These are phyloP conservation scores for Microctonus aethiopoides DNA, from an alignment of 2,888 invertebrate species.

Conservation along the genomic window DNA sequence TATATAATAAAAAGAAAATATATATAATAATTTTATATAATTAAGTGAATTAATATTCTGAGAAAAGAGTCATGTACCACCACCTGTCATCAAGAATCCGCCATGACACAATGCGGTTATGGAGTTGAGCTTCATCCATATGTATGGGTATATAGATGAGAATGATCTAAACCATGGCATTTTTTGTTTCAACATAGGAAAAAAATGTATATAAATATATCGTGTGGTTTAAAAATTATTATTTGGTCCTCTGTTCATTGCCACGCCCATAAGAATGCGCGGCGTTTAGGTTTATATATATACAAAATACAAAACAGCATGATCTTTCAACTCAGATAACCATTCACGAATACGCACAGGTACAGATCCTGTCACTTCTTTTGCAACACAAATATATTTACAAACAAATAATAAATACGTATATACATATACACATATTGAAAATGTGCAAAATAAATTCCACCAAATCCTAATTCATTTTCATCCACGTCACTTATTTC, in stretches of 20 bases:
- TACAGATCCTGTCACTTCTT: background rate
- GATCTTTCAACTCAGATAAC: conserved; percentile 14
- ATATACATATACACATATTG: too few relatives aligned
- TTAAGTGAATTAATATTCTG: conserved; percentile 33
- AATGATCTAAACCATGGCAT: conserved; percentile 22
- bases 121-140: background rate
- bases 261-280: conserved; percentile 20
- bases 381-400: background rate
- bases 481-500: background rate
- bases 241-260: conserved; percentile 34
- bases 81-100: conserved; percentile 50
- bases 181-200: background rate
- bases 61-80: conserved; percentile 49
- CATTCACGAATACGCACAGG: background rate
- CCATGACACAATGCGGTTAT: conserved; percentile 48
- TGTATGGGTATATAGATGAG: background rate
- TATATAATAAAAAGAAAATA: too few relatives aligned
- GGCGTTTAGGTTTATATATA: background rate
- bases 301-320: background rate
- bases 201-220: background rate
- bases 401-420: background rate
- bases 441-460: background rate
- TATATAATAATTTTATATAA: too few relatives aligned
- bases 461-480: background rate
- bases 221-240: conserved; percentile 24